Evolutionary conservation across 2,113 vertebrate genomes (phyloP), one percentile per base, ranked within the genome.

Genomic region (Nestor notabilis): DNA sequence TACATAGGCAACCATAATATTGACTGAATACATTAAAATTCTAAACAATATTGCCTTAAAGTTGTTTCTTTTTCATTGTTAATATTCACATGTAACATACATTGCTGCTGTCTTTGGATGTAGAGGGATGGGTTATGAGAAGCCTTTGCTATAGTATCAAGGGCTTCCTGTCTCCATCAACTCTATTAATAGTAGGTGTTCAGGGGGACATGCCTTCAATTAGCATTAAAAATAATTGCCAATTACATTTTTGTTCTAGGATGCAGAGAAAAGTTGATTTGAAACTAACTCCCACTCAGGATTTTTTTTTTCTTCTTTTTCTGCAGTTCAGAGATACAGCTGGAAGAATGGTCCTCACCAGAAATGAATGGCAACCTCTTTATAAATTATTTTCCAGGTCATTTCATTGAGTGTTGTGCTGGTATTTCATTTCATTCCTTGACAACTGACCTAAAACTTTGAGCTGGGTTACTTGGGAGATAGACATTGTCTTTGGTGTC

Each of bases 381-480:
- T 56, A 87, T 55, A 89, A 83, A 87, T 92, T 90, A 84, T 71
- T 96, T 94, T 92, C 68, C 80, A 87, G 86, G 79, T 95, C 93
- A 82, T 93, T 92, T 93, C 90, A 92, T 66, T 31, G 33, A 94
- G 60, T 75, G 47, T 92, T 97, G 92, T 82, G n/a, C 41, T 92
- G 72, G 74, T 95, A 87, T 89, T 93, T 69, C 28, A 71, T 95
- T 92, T 95, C 92, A 91, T 76, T 84, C 89, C 19, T 92, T 89
- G 81, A 76, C 89, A 95, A 95, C 44, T 79, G 80, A 95, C 95
- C 86, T 83, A 95, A 84, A 89, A 84, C 53, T 94, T 95, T 69
- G 61, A 87, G 89, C 61, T 82, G 56, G 64, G 49, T 93, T 95
- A 79, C 49, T 49, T 69, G 52, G 83, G 49, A 97, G 58, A 89